Evolutionary conservation across 1,140 invertebrate genomes (phyloP).

Genomic region (Aleiodes sp.): DNA sequence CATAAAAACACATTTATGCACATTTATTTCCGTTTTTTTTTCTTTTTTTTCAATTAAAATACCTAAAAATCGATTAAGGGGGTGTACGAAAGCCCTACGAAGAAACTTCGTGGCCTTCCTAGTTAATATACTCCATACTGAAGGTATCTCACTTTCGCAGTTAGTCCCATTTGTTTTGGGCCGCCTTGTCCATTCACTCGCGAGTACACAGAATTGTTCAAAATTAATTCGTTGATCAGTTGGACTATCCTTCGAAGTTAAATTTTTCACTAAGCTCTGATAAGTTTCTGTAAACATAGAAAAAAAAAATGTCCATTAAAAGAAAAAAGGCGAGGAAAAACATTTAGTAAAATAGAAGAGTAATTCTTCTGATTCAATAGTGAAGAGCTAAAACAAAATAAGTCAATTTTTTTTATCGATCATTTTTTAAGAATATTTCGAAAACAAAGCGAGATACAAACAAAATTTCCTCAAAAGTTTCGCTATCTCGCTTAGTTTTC

Average conservation of each 20-base stretch:
- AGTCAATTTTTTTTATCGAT: no score
- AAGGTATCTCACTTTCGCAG: conserved; percentile 66
- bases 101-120: conserved; percentile 63
- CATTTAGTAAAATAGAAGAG: no score
- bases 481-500: no score
- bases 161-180: conserved; percentile 60
- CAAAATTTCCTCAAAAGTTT: no score
- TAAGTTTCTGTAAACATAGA: conserved; percentile 49
- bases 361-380: no score
- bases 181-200: conserved; percentile 56
- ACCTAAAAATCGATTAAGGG: conserved; percentile 64
- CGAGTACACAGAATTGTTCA: conserved; percentile 75
- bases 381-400: no score
- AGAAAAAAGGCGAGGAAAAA: no score
- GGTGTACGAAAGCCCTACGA: conserved; percentile 57
- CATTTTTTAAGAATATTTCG: no score
- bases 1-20: conserved; percentile 33
- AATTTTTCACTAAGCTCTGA: conserved; percentile 52
- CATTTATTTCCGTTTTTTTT: conserved; percentile 19
- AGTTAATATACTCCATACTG: conserved; percentile 62
- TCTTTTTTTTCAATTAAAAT: conserved; percentile 42
- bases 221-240: conserved; percentile 67
- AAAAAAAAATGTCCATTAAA: no score
- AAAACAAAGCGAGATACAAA: no score
- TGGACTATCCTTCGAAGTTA: conserved; percentile 48